phyloP scores from a whole-genome alignment of 2,888 invertebrate genomes.

The Xiphydria camelus region DNA sequence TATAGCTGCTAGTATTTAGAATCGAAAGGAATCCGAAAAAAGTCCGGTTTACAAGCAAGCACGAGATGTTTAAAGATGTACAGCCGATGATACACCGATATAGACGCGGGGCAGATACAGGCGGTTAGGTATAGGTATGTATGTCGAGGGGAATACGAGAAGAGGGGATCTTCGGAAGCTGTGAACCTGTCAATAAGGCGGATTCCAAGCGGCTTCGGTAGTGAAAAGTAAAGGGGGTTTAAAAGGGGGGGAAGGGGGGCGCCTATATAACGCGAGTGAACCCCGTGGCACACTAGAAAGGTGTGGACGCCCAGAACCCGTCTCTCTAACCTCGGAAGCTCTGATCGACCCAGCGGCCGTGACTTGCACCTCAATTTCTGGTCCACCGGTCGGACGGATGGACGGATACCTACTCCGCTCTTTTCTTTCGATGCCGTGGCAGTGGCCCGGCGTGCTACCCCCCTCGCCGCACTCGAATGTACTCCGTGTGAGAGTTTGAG shows the following conservation, averaged over 20 bases:
- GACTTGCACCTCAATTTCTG: conserved; percentile 48
- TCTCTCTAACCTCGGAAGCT: conserved; percentile 39
- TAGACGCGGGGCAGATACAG: too few relatives aligned
- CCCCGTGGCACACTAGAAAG: conserved; percentile 10
- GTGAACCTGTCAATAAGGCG: conserved; percentile 46
- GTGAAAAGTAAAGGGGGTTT: conserved; percentile 32
- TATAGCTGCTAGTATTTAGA: too few relatives aligned
- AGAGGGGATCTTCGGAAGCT: conserved; percentile 42
- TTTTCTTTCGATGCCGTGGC: conserved; percentile 40
- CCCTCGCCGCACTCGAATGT: too few relatives aligned
- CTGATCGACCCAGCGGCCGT: conserved; percentile 31
- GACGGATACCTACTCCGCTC: conserved; percentile 28
- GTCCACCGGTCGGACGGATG: conserved; percentile 25
- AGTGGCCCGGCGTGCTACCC: neutral
- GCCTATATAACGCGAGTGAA: conserved; percentile 19
- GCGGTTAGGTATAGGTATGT: conserved; percentile 1
- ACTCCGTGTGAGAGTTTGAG: too few relatives aligned
- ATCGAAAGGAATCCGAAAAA: too few relatives aligned
- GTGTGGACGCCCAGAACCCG: conserved; percentile 9
- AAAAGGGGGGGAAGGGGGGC: conserved; percentile 37
- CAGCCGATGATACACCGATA: conserved; percentile 20
- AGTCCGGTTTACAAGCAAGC: neutral
- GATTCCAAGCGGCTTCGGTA: conserved; percentile 35
- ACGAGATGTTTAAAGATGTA: conserved; percentile 18
- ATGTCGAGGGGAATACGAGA: conserved; percentile 5